These are phyloP conservation scores for Amiota minor DNA, from an alignment of 2,888 invertebrate species.

Conservation along the genomic window DNA sequence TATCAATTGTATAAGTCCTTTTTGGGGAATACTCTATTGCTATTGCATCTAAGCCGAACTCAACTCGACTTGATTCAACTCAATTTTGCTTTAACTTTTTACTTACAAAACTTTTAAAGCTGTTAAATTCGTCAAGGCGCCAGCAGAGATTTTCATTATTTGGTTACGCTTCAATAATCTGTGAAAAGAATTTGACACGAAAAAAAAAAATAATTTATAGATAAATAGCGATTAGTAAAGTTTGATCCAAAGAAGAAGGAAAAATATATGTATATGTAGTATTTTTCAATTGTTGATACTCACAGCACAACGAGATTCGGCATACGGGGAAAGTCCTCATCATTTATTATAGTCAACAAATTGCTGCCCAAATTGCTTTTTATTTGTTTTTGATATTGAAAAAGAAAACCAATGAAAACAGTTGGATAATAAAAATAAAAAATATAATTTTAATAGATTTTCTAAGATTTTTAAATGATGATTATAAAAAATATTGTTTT, in stretches of 20 bases:
- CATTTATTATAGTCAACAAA: conserved; percentile 80
- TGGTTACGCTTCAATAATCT: conserved; percentile 91
- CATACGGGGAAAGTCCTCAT: conserved; percentile 82
- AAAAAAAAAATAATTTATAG: neutral
- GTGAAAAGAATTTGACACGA: conserved; percentile 64
- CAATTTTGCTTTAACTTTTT: conserved; percentile 44
- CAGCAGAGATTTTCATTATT: conserved; percentile 83
- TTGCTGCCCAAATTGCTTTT: conserved; percentile 85
- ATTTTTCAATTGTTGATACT: conserved; percentile 73
- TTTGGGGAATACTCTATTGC: too few relatives aligned
- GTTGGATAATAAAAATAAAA: too few relatives aligned
- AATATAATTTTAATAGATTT: too few relatives aligned
- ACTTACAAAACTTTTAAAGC: conserved; percentile 91
- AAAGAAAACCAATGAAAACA: too few relatives aligned
- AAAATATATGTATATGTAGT: neutral
- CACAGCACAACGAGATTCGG: conserved; percentile 85
- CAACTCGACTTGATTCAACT: neutral
- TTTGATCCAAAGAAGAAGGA: neutral
- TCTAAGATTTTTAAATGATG: too few relatives aligned
- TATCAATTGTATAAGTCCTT: conserved; percentile 12
- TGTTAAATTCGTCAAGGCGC: conserved; percentile 85
- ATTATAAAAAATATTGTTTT: too few relatives aligned
- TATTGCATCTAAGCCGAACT: neutral
- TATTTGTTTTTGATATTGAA: neutral
- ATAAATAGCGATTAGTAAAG: conserved; percentile 26